These are phyloP conservation scores for Acleris sparsana DNA, from an alignment of 2,888 invertebrate genomes.

Conservation along the genomic window DNA sequence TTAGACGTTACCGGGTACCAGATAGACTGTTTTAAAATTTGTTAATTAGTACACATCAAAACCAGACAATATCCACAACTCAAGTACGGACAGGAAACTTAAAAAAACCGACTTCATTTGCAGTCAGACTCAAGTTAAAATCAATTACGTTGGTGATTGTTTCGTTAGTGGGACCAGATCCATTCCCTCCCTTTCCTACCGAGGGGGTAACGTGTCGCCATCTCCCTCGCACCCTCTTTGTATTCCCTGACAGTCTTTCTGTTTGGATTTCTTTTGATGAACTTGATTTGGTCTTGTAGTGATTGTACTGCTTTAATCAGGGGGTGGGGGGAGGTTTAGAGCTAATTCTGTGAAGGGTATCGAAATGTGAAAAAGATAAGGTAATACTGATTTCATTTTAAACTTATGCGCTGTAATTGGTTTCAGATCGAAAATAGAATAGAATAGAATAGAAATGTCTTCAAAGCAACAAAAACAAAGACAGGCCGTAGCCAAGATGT, in stretches of 20 bases:
- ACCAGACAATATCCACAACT: not conserved
- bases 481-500: no score
- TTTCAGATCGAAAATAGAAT: no score
- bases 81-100: constrained; percentile 19
- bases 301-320: constrained; percentile 45
- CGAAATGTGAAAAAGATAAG: not conserved
- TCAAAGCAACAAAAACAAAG: no score
- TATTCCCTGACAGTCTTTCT: constrained; percentile 62
- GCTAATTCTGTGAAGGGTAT: not conserved
- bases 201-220: constrained; percentile 23
- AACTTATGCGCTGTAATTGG: no score
- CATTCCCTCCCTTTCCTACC: constrained; percentile 59
- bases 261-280: constrained; percentile 82
- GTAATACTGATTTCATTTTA: no score
- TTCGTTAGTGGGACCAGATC: constrained; percentile 78
- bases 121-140: constrained; percentile 76
- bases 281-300: constrained; percentile 56
- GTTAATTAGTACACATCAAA: not conserved
- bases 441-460: no score
- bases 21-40: no score
- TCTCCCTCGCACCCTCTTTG: constrained; percentile 57
- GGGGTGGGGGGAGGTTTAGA: not conserved
- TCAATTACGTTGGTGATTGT: constrained; percentile 82
- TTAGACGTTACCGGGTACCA: no score
- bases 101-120: constrained; percentile 62